Base-by-base conservation (phyloP, 2,888 invertebrate genomes). In the Scelioninae gen. 1 region DNA sequence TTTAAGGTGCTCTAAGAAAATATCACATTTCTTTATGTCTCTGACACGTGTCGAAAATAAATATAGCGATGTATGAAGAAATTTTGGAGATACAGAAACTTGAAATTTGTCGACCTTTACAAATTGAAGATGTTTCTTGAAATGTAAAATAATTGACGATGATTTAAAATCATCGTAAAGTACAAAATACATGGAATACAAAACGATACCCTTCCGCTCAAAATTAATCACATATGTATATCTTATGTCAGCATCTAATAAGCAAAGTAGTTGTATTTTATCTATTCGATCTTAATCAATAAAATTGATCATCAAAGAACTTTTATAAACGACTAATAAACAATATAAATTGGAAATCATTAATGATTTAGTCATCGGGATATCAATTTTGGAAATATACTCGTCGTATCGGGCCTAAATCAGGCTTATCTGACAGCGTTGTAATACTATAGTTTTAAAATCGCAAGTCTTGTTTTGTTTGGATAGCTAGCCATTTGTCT, bases 381-480 rank as follows among this genome's bases (percentile, higher is more conserved):
- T 53, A 49, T 60, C 66, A 16, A 13, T 77, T 69, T 77, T 29
- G 56, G 29, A 63, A 49, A 71, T 47, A 51, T 15, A 7, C 9
- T 45, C 0, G 11, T 34, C 47, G 6, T 65, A 60, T 69, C 55
- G 15, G 13, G 13, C 16, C 23, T 63, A 34, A 15, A 72, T 79
- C 58, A 65, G 53, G 16, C 71, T 53, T 31, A 47, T 71, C 49
- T 43, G 78, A 29, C 16, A n/a, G 11, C 38, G 15, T 11, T 49
- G 63, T 62, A 63, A 71, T 71, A 56, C 3, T 49, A 51, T 32
- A 65, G 38, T 62, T 45, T 69, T 56, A 45, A 66, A 72, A 79
- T 72, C 45, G 79, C 79, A 66, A 60, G 71, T 66, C 4, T 65
- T 66, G 51, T 69, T 78, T 78, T 78, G 65, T 79, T 79, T 66